These are phyloP conservation scores for Acromyrmex charruanus DNA, from an alignment of 1,140 invertebrate species.

Conservation along the genomic window DNA sequence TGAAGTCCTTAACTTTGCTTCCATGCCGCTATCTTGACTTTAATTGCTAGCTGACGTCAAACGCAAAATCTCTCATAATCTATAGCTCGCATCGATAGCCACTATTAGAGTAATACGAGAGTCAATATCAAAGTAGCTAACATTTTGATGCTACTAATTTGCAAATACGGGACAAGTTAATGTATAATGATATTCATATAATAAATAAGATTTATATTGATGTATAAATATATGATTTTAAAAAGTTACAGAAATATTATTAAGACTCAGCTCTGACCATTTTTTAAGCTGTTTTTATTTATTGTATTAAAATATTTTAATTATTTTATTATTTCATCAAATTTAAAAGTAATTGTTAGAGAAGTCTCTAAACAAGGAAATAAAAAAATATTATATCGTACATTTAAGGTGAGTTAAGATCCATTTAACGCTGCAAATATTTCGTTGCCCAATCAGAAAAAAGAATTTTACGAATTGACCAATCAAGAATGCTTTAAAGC, in stretches of 20 bases:
- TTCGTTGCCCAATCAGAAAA: no score
- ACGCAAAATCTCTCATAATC: conserved; percentile 23
- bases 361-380: background rate
- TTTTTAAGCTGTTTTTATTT: no score
- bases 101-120: conserved; percentile 12
- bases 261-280: no score
- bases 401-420: background rate
- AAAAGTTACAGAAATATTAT: no score
- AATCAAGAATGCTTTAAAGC: no score
- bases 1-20: conserved; percentile 71
- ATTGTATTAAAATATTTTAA: background rate
- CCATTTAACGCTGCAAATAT: no score
- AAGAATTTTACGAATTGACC: no score
- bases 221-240: background rate
- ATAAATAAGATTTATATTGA: background rate
- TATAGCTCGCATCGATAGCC: conserved; percentile 2
- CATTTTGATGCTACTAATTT: background rate
- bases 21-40: conserved; percentile 74
- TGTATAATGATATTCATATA: background rate
- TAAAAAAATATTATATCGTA: background rate
- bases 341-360: background rate
- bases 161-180: background rate
- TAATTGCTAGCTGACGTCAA: conserved; percentile 68
- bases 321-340: background rate
- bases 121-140: background rate